These are phyloP conservation scores for Anarsia innoxiella DNA, from an alignment of 2,888 invertebrate species.

Conservation along the genomic window DNA sequence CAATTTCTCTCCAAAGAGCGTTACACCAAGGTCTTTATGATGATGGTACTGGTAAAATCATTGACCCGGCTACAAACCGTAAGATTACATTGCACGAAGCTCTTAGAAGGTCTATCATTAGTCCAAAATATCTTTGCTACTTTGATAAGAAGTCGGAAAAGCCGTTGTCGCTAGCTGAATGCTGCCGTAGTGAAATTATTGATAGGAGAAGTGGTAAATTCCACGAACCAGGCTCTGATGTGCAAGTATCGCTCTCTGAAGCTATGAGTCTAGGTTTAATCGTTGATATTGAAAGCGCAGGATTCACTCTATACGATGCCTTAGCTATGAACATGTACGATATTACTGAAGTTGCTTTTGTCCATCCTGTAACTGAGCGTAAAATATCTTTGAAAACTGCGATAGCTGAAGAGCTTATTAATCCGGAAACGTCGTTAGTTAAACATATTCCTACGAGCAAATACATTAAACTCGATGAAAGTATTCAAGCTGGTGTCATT, in stretches of 20 bases:
- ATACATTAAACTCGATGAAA: constrained; percentile 83
- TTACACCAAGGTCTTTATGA: constrained; percentile 91
- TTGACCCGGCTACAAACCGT: constrained; percentile 85
- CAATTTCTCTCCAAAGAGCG: constrained; percentile 88
- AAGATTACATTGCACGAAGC: constrained; percentile 89
- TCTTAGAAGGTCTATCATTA: constrained; percentile 85
- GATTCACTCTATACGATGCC: constrained; percentile 87
- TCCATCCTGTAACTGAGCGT: constrained; percentile 86
- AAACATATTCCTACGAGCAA: constrained; percentile 81
- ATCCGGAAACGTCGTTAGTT: constrained; percentile 83
- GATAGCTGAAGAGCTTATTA: constrained; percentile 83
- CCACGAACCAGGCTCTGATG: constrained; percentile 80
- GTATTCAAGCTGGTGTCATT: constrained; percentile 79
- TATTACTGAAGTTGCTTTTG: constrained; percentile 77
- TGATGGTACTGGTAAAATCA: constrained; percentile 85
- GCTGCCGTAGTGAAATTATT: constrained; percentile 86
- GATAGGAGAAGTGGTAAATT: constrained; percentile 87
- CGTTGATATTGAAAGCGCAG: constrained; percentile 89
- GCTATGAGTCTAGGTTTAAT: constrained; percentile 86
- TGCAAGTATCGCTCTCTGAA: constrained; percentile 79
- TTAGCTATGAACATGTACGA: constrained; percentile 87
- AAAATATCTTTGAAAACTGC: constrained; percentile 83
- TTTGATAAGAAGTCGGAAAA: constrained; percentile 85
- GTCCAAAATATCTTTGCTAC: constrained; percentile 86
- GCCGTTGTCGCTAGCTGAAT: constrained; percentile 83